phyloP scores from a whole-genome alignment of 2,797 vertebrate genomes.

The Scarus forsteni region DNA sequence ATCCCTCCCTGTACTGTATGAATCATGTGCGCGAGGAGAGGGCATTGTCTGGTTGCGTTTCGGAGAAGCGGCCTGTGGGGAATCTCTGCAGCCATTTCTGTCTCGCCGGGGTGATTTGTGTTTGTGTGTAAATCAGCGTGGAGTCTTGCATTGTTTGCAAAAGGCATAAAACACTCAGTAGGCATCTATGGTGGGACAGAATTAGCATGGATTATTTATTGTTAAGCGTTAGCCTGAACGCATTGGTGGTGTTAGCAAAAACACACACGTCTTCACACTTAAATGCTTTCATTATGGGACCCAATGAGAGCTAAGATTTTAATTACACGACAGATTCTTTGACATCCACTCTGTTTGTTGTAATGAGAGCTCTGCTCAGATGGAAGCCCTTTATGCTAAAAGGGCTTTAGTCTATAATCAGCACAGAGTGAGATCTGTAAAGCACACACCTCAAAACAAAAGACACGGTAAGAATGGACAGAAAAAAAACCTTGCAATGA shows the following conservation, averaged over 20 bases:
- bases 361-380: not conserved
- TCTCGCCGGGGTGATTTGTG: slow-evolving; percentile 24
- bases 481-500: too few relatives aligned
- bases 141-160: slow-evolving; percentile 63
- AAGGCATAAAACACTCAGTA: slow-evolving; percentile 57
- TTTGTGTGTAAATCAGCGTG: slow-evolving; percentile 46
- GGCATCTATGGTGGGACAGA: slow-evolving; percentile 33
- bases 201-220: slow-evolving; percentile 63
- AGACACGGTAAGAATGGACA: too few relatives aligned
- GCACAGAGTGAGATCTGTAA: too few relatives aligned
- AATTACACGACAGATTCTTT: not conserved
- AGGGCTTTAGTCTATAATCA: not conserved
- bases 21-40: slow-evolving; percentile 25
- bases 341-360: not conserved
- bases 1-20: slow-evolving; percentile 47
- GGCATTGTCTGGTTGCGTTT: slow-evolving; percentile 66
- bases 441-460: too few relatives aligned
- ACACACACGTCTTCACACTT: not conserved
- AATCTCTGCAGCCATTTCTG: slow-evolving; percentile 41
- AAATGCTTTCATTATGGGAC: not conserved
- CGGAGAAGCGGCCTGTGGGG: slow-evolving; percentile 47
- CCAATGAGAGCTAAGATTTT: not conserved
- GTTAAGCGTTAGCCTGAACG: slow-evolving; percentile 32
- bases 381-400: not conserved
- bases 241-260: slow-evolving; percentile 30